phyloP scores from a whole-genome alignment of 2,797 vertebrate genomes.

The Myripristis jacobus region DNA sequence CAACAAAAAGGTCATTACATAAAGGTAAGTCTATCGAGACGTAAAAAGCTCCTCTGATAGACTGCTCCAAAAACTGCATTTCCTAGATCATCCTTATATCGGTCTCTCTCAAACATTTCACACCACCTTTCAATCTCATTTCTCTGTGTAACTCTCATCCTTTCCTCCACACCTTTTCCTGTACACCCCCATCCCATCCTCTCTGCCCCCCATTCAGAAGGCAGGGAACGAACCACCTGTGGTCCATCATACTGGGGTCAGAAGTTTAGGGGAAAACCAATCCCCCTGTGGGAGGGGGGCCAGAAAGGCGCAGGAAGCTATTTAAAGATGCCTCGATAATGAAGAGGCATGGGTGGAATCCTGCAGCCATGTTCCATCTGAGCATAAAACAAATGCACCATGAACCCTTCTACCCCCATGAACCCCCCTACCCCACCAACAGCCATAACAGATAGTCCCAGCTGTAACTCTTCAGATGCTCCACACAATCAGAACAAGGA shows the following conservation, averaged over 20 bases:
- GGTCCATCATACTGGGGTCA: constrained; percentile 55
- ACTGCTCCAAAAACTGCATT: not conserved
- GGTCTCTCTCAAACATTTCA: not conserved
- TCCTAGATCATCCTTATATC: not conserved
- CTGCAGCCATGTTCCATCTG: constrained; percentile 45
- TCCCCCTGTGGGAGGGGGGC: constrained; percentile 54
- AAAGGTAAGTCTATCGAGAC: too few relatives aligned
- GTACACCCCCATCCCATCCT: constrained; percentile 1
- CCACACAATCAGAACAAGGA: not conserved
- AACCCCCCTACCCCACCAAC: constrained; percentile 3
- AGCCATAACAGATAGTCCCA: constrained; percentile 26
- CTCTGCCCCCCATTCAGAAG: constrained; percentile 1
- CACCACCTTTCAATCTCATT: too few relatives aligned
- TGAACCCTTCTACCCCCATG: constrained; percentile 18
- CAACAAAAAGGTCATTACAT: too few relatives aligned
- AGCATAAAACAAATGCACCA: constrained; percentile 12
- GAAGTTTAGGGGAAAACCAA: constrained; percentile 69
- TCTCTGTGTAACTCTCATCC: not conserved
- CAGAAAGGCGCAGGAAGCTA: constrained; percentile 65
- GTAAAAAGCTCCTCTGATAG: not conserved
- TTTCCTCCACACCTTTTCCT: too few relatives aligned
- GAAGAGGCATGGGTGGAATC: constrained; percentile 65
- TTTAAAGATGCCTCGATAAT: constrained; percentile 77
- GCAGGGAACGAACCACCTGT: constrained; percentile 48
- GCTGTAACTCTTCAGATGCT: constrained; percentile 9